Percentiles rank a stretch among this genome's conserved stretches.
These are phyloP conservation scores for Aleiodes testaceus DNA, from an alignment of 2,888 invertebrate genomes.

Conservation along the genomic window DNA sequence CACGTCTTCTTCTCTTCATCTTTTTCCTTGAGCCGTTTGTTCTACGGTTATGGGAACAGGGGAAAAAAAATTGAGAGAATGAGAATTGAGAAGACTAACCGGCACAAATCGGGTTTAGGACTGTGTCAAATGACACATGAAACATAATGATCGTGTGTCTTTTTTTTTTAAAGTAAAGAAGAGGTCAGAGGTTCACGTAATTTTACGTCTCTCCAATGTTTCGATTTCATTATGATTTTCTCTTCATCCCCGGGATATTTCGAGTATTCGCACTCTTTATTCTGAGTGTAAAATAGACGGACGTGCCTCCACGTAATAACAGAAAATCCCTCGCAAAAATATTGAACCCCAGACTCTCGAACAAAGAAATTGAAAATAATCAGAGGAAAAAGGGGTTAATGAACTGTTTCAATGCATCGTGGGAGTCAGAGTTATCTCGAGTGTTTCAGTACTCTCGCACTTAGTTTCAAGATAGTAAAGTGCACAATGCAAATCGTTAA, in stretches of 20 bases:
- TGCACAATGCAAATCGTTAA: constrained; percentile 2
- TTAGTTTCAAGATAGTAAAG: not conserved
- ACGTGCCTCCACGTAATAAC: constrained; percentile 66
- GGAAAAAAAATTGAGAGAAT: constrained; percentile 64
- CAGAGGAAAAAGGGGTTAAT: not conserved
- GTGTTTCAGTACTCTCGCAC: not conserved
- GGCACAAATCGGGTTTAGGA: constrained; percentile 71
- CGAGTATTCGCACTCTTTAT: constrained; percentile 15
- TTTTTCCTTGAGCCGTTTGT: constrained; percentile 58
- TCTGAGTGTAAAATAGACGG: constrained; percentile 63
- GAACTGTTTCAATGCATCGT: not conserved
- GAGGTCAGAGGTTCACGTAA: not conserved
- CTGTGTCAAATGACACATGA: constrained; percentile 71
- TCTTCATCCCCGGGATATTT: not conserved
- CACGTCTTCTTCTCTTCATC: constrained; percentile 39
- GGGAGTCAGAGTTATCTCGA: constrained; percentile 4
- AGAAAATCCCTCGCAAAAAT: constrained; percentile 32
- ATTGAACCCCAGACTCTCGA: constrained; percentile 9
- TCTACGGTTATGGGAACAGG: constrained; percentile 58
- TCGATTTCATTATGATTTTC: not conserved
- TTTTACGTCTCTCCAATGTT: constrained; percentile 9
- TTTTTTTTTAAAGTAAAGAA: too few relatives aligned
- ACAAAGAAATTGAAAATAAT: constrained; percentile 17
- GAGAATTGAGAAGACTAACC: constrained; percentile 53
- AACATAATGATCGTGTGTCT: constrained; percentile 27